These are phyloP conservation scores for Catostylus mosaicus DNA, from an alignment of 30 jellyfish, hydroid and myxozoan genomes.

Conservation along the genomic window DNA sequence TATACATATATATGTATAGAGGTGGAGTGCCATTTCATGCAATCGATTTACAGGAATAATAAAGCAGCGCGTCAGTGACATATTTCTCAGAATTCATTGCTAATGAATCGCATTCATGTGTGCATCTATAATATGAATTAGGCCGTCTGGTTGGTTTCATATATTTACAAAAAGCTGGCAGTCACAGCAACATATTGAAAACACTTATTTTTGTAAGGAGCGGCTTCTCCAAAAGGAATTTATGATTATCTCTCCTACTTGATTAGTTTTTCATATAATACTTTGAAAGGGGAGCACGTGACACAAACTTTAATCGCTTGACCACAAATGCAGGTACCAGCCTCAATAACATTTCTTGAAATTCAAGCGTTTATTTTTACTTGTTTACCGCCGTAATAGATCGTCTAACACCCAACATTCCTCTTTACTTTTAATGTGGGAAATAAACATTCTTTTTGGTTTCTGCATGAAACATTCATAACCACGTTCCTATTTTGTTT, in stretches of 20 bases:
- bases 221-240: constrained; percentile 56
- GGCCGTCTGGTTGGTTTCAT: constrained; percentile 16
- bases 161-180: constrained; percentile 34
- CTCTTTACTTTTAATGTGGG: neutral
- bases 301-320: constrained; percentile 43
- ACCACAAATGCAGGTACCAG: constrained; percentile 71
- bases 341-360: constrained; percentile 23
- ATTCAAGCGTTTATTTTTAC: constrained; percentile 22
- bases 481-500: neutral
- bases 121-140: neutral
- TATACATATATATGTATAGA: too few species aligned
- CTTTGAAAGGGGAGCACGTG: constrained; percentile 43
- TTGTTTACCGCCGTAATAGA: neutral
- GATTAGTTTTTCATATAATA: constrained; percentile 50
- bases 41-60: neutral
- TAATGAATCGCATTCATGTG: neutral
- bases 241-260: constrained; percentile 40
- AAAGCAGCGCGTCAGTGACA: neutral
- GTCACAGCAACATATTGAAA: constrained; percentile 47
- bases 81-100: neutral
- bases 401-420: neutral
- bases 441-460: neutral
- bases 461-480: neutral
- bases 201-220: constrained; percentile 19
- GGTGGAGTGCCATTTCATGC: too few species aligned